A percentile compares a stretch with the other conserved stretches of the same genome.
phyloP scores from a whole-genome alignment of 1,140 invertebrate species.

The Pachypsylla venusta region DNA sequence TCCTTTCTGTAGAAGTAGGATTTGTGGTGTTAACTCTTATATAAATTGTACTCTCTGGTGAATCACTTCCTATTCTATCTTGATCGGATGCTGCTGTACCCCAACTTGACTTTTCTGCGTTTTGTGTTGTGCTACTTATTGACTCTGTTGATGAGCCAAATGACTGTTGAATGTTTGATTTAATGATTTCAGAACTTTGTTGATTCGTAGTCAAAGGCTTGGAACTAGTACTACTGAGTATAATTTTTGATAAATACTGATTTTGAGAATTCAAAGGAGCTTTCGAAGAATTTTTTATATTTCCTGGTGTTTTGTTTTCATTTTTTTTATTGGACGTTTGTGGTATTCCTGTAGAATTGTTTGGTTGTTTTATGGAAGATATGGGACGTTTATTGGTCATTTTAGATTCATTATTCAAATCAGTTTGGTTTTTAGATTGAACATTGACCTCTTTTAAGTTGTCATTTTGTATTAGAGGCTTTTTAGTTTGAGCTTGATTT shows the following conservation, averaged over 20 bases:
- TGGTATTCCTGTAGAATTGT: neutral
- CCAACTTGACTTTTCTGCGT: neutral
- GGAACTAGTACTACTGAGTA: neutral
- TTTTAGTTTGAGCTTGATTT: too few relatives aligned
- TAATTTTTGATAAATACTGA: neutral
- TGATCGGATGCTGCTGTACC: neutral
- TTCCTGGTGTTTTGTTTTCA: neutral
- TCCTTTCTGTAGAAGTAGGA: slow-evolving; percentile 1
- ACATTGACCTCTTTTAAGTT: too few relatives aligned
- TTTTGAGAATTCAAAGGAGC: slow-evolving; percentile 2
- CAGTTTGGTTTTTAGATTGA: too few relatives aligned
- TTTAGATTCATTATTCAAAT: too few relatives aligned
- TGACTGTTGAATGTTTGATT: too few relatives aligned
- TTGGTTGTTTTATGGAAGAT: neutral
- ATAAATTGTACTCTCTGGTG: neutral
- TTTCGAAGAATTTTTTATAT: neutral
- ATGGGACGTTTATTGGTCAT: neutral
- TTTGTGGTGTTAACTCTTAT: slow-evolving; percentile 12
- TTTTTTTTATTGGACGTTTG: neutral
- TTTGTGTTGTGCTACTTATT: neutral
- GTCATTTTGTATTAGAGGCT: too few relatives aligned
- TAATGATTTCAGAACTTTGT: too few relatives aligned
- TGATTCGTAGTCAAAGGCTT: neutral
- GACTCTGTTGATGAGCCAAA: slow-evolving; percentile 10
- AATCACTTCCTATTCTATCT: neutral